A percentile compares a stretch with the other conserved stretches of the same genome.
Evolutionary conservation across 1,140 invertebrate genomes (phyloP).

Genomic region (Capitella teleta): DNA sequence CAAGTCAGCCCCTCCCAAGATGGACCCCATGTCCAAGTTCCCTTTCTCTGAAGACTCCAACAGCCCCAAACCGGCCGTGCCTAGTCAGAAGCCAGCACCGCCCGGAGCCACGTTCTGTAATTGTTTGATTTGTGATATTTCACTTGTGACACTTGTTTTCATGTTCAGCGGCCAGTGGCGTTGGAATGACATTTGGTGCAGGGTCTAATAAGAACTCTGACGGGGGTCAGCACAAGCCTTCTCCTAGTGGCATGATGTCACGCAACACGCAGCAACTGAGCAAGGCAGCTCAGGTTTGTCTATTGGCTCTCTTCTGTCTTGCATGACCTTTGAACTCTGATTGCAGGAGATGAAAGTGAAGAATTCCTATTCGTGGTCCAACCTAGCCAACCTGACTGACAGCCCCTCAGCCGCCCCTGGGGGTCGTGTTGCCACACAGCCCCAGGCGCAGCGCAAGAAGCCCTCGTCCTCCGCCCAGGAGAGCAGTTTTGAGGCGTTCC

Average conservation of each 20-base stretch:
- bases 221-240: no score
- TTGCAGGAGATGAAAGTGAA: constrained; percentile 48
- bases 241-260: no score
- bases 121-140: constrained; percentile 8
- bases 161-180: constrained; percentile 22
- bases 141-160: not conserved
- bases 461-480: constrained; percentile 19
- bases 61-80: constrained; percentile 22
- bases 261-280: no score
- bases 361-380: constrained; percentile 86
- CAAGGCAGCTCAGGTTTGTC: no score
- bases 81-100: constrained; percentile 21
- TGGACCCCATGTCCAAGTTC: not conserved
- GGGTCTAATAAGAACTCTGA: constrained; percentile 2
- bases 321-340: no score
- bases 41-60: constrained; percentile 12
- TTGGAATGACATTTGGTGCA: constrained; percentile 24
- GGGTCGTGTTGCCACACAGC: no score
- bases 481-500: constrained; percentile 69
- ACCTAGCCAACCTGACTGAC: constrained; percentile 49
- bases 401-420: no score
- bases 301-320: no score
- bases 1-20: not conserved
- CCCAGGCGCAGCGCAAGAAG: no score
- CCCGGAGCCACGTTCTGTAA: constrained; percentile 31